A percentile compares a stretch with the other conserved stretches of the same genome.
Evolutionary conservation across 2,113 vertebrate genomes (phyloP).

Genomic region (Carassius gibelio): DNA sequence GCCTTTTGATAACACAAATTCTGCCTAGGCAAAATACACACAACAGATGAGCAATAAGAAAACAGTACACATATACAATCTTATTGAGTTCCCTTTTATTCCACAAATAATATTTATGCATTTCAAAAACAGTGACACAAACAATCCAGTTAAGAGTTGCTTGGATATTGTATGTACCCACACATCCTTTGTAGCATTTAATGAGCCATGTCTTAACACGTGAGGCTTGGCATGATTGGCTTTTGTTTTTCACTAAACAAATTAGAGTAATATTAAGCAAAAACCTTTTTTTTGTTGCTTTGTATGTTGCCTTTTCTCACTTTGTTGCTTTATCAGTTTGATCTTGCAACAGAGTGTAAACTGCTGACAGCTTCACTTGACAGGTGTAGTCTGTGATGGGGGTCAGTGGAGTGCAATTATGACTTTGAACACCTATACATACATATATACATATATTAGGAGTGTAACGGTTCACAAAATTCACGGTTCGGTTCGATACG

Average conservation of each 20-base stretch:
- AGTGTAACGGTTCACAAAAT: too few species aligned
- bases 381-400: constrained; percentile 36
- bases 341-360: constrained; percentile 39
- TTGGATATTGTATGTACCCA: constrained; percentile 30
- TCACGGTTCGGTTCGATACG: too few species aligned
- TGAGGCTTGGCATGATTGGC: constrained; percentile 19
- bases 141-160: constrained; percentile 27
- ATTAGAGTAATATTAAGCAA: constrained; percentile 21
- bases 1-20: constrained; percentile 51
- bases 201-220: constrained; percentile 17
- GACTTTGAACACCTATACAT: background rate
- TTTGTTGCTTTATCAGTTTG: constrained; percentile 30
- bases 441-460: too few species aligned
- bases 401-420: background rate
- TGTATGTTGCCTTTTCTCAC: background rate
- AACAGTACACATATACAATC: constrained; percentile 9
- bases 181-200: constrained; percentile 18
- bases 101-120: constrained; percentile 14
- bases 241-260: constrained; percentile 16
- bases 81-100: constrained; percentile 38
- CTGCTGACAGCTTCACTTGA: constrained; percentile 48
- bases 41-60: background rate
- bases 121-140: constrained; percentile 30
- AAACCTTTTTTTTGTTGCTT: background rate
- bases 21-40: constrained; percentile 38